A percentile compares a stretch with the other conserved stretches of the same genome.
phyloP scores from a whole-genome alignment of 2,888 invertebrate genomes.

The Brenthis daphne region DNA sequence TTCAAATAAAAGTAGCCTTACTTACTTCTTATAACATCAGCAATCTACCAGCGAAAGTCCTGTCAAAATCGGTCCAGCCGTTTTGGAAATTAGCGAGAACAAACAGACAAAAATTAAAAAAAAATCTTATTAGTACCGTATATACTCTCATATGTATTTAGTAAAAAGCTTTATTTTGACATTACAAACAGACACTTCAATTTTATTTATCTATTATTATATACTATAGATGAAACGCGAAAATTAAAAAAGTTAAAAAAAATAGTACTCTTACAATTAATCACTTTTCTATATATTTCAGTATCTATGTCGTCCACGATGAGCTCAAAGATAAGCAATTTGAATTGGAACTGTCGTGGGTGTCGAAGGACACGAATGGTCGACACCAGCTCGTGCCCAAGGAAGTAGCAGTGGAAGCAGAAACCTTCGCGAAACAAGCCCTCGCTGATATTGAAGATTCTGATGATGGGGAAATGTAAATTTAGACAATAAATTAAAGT shows the following conservation, averaged over 20 bases:
- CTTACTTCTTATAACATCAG: no score
- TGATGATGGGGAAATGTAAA: constrained; percentile 88
- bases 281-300: constrained; percentile 59
- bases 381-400: constrained; percentile 91
- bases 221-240: not conserved
- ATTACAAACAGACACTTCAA: no score
- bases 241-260: not conserved
- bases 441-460: constrained; percentile 93
- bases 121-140: no score
- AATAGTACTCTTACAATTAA: not conserved
- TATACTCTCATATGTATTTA: no score
- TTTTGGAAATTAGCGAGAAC: no score
- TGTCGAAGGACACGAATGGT: constrained; percentile 91
- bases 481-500: constrained; percentile 59
- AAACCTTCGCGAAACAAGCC: constrained; percentile 93
- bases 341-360: constrained; percentile 97
- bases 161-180: no score
- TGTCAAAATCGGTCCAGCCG: no score
- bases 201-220: no score
- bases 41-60: no score
- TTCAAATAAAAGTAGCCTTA: no score
- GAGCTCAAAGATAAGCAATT: constrained; percentile 98
- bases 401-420: constrained; percentile 90
- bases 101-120: no score
- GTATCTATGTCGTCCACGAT: constrained; percentile 94